These are phyloP conservation scores for Zaprionus camerounensis DNA, from an alignment of 1,140 invertebrate species.

Conservation along the genomic window DNA sequence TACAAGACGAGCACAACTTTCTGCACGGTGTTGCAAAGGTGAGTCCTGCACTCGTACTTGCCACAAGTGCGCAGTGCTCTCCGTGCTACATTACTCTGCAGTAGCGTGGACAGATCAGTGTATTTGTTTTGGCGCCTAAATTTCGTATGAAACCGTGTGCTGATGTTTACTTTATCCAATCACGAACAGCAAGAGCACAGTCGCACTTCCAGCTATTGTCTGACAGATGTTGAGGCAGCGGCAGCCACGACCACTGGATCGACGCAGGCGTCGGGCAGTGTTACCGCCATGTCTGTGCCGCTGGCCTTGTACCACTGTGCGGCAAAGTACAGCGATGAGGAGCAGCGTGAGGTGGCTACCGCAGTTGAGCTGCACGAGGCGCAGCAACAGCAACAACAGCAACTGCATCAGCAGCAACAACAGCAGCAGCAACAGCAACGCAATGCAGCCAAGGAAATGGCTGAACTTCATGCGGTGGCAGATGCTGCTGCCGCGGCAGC, in stretches of 20 bases:
- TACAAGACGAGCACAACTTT: conserved; percentile 82
- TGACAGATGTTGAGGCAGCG: conserved; percentile 69
- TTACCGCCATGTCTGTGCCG: conserved; percentile 60
- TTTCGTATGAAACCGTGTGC: neutral
- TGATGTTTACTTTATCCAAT: conserved; percentile 9
- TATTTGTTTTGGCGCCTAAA: conserved; percentile 52
- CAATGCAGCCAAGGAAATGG: conserved; percentile 60
- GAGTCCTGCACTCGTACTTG: conserved; percentile 1
- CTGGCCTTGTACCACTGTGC: conserved; percentile 65
- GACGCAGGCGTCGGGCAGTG: conserved; percentile 27
- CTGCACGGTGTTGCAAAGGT: conserved; percentile 75
- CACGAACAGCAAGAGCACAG: conserved; percentile 59
- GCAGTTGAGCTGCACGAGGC: conserved; percentile 56
- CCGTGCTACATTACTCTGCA: too few relatives aligned
- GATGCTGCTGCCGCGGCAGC: conserved; percentile 51
- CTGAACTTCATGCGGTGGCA: conserved; percentile 64
- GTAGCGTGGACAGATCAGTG: neutral
- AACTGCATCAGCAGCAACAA: conserved; percentile 39
- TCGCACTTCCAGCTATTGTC: conserved; percentile 66
- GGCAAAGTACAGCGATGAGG: conserved; percentile 69
- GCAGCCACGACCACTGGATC: conserved; percentile 37
- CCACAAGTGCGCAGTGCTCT: neutral
- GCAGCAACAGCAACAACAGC: conserved; percentile 50
- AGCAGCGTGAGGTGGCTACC: conserved; percentile 56
- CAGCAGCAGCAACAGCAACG: conserved; percentile 55